Evolutionary conservation across 2,888 invertebrate genomes (phyloP).

Genomic region (Euzetes globulus): DNA sequence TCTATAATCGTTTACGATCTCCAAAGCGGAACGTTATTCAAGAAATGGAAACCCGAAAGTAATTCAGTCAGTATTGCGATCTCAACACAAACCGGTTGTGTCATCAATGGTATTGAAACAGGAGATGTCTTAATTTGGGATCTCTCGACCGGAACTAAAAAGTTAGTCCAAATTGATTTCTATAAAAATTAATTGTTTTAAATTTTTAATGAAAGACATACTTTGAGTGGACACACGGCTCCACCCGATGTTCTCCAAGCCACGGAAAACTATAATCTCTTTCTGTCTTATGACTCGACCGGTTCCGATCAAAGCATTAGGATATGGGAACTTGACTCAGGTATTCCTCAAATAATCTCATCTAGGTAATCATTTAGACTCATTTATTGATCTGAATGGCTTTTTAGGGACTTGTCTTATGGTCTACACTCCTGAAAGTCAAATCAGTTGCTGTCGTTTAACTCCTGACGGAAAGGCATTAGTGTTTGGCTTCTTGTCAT

Average conservation of each 20-base stretch:
- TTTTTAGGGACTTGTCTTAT: constrained; percentile 63
- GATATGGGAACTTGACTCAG: constrained; percentile 71
- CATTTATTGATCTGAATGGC: too few species aligned
- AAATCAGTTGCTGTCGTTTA: constrained; percentile 68
- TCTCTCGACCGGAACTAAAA: constrained; percentile 61
- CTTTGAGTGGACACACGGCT: constrained; percentile 67
- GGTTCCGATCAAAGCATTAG: constrained; percentile 67
- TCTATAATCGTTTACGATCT: constrained; percentile 85
- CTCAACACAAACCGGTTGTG: constrained; percentile 71
- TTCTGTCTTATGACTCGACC: constrained; percentile 65
- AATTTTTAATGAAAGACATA: constrained; percentile 54
- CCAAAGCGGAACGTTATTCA: constrained; percentile 79
- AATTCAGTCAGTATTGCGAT: constrained; percentile 77
- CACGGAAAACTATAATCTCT: constrained; percentile 63
- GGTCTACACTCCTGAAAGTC: constrained; percentile 66
- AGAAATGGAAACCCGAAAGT: constrained; percentile 80
- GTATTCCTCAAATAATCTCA: too few species aligned
- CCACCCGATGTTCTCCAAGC: constrained; percentile 66
- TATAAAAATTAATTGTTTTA: constrained; percentile 14
- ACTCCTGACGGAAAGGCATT: constrained; percentile 64
- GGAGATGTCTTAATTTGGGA: constrained; percentile 78
- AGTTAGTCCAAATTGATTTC: constrained; percentile 41
- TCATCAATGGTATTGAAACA: constrained; percentile 73
- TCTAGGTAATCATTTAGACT: too few species aligned
- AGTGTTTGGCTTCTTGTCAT: constrained; percentile 46